A percentile compares a stretch with the other conserved stretches of the same genome.
Evolutionary conservation across 2,888 invertebrate species (phyloP).

Genomic region (Patella ulyssiponensis): DNA sequence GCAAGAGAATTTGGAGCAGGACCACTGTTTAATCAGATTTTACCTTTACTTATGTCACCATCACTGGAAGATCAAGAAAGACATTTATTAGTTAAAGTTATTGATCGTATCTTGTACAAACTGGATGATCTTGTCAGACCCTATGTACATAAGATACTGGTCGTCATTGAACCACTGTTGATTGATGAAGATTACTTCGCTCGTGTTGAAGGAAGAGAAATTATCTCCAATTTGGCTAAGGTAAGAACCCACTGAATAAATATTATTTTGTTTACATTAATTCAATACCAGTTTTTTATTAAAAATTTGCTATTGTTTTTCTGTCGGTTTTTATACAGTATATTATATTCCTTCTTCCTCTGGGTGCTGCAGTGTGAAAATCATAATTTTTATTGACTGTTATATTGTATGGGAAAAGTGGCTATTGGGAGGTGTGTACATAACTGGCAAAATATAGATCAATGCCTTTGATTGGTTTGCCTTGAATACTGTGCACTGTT

Average conservation of each 20-base stretch:
- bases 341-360: no score
- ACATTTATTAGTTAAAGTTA: conserved; percentile 98
- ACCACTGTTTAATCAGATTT: conserved; percentile 97
- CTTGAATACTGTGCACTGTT: background rate
- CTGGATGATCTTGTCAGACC: conserved; percentile 98
- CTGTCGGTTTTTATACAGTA: no score
- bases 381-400: no score
- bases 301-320: no score
- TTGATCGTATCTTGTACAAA: conserved; percentile 98
- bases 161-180: conserved; percentile 97
- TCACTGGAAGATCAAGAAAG: conserved; percentile 99
- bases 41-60: conserved; percentile 99
- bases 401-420: background rate
- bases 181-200: conserved; percentile 99
- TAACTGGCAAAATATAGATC: no score
- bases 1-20: conserved; percentile 99
- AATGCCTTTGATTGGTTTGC: background rate
- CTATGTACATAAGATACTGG: conserved; percentile 99
- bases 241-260: conserved; percentile 44
- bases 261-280: no score
- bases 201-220: conserved; percentile 98
- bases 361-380: no score
- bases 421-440: no score
- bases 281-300: no score
- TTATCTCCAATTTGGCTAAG: conserved; percentile 98